Evolutionary conservation across 2,797 vertebrate species (phyloP), one percentile per base, ranked within the genome.

Genomic region (Enteromius mattozi): DNA sequence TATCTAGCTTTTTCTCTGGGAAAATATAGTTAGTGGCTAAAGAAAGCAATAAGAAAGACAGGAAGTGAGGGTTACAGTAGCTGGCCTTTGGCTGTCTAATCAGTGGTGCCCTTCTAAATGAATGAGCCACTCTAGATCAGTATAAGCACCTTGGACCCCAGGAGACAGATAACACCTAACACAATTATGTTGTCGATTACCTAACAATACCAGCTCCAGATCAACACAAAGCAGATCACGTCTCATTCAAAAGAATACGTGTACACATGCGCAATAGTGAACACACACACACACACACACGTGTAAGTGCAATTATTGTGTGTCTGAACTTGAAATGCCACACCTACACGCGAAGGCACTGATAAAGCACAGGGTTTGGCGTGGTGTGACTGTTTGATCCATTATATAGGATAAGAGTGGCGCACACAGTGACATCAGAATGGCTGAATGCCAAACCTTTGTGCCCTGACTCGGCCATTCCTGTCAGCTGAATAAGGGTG

Each of bases 101-200:
- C 83, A 88, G 85, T 45, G 30, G 61, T 90, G 89, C 91, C 91
- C 91, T 93, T 93, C 51, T 89, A 79, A 84, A 85, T 85, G 56
- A 89, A 87, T 78, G 77, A 83, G 81, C 76, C 27, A 27, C 69
- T 56, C 71, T 42, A 70, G 85, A 78, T 88, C 86, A 88, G 82
- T 63, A 70, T 78, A 70, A 81, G 74, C 47, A 90, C 84, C 49
- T 90, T 88, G 87, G 84, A 88, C 84, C 59, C 81, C 61, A 87
- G 86, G 70, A 33, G 30, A 69, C 79, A 59, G 66, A 87, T 89
- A 87, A 91, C 81, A 78, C 2, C 70, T 69, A 65, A 81, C 79
- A 89, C 85, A 90, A 80, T 82, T 84, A 37, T 80, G 86, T 76
- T 42, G 86, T 89, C 80, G 79, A 83, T 72, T 71, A 24, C 70